Percentiles rank a stretch among this genome's conserved stretches.
Conservation (phyloP, 2,797 vertebrate species). For the Pogonophryne albipinna region DNA sequence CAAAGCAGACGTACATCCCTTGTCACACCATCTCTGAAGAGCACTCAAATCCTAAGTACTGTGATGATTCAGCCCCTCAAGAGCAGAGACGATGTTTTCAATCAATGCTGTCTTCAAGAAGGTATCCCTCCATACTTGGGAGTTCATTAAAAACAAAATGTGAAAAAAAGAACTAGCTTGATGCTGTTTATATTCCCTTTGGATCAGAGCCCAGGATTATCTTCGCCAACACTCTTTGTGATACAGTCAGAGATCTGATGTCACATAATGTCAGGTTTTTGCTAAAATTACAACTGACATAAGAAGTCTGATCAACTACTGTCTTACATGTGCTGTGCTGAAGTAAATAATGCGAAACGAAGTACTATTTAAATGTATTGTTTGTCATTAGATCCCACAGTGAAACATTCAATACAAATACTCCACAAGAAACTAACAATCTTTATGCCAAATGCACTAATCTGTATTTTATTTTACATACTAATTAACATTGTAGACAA, state of each 20-base stretch:
- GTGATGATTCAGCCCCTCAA: not conserved
- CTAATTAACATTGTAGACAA: no score
- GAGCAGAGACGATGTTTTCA: not conserved
- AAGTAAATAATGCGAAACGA: no score
- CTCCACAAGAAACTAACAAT: not conserved
- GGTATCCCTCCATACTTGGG: not conserved
- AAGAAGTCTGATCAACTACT: not conserved
- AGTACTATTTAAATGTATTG: not conserved
- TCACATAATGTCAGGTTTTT: not conserved
- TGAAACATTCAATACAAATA: not conserved
- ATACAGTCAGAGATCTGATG: not conserved
- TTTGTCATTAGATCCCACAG: not conserved
- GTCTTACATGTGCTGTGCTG: not conserved
- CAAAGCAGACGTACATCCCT: not conserved
- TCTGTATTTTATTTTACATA: no score
- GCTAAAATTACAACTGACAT: not conserved
- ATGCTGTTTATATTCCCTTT: not conserved
- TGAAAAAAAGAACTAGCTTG: not conserved
- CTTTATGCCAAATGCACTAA: no score
- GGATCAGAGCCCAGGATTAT: not conserved
- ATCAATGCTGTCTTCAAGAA: not conserved
- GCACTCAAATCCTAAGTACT: not conserved
- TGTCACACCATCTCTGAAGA: not conserved
- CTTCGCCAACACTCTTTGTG: not conserved
- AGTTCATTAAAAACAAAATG: not conserved